Base-by-base conservation (phyloP, 2,888 invertebrate genomes). In the Amblyteles armatorius region DNA sequence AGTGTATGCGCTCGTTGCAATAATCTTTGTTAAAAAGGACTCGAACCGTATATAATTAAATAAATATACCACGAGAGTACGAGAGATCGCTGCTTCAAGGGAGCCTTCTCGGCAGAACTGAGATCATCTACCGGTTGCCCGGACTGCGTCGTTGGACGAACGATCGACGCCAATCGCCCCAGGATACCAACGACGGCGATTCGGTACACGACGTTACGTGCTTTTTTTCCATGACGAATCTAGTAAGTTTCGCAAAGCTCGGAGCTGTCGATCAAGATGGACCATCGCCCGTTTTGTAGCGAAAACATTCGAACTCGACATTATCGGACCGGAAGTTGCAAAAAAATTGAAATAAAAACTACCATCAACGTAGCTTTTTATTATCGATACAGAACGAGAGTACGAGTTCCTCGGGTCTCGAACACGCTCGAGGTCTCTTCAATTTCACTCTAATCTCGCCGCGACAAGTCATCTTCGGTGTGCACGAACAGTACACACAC, bases 361-460 rank as follows among this genome's bases (percentile, higher is more conserved):
- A 40, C 9, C 11, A n/a, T 40, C 13, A 68, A 36, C 36, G 16
- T 48, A 22, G 11, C 71, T 6, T 50, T 68, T 40, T 40, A 55
- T 77, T 52, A 78, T 76, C 11, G 36, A 40, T 33, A 44, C 4
- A 26, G 36, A 63, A 26, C 26, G 6, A 33, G 40, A 78, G 78
- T 63, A 40, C 40, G 36, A 72, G 65, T 78, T 71, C 40, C 48
- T n/a, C 50, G 44, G 2, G 57, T 82, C n/a, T 63, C 73, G 57
- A 67, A 72, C 57, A 80, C 55, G 69, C 52, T 72, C 29, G 52
- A 74, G 79, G 48, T 78, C 71, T 83, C 72, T 87, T 76, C 73
- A 86, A 83, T 87, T 82, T 78, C 80, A 68, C 69, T 82, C 60
- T 40, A 76, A 84, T 85, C 72, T 86, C 55, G 44, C 65, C 60